phyloP scores from a whole-genome alignment of 2,113 vertebrate genomes.

The Pluvianellus socialis region DNA sequence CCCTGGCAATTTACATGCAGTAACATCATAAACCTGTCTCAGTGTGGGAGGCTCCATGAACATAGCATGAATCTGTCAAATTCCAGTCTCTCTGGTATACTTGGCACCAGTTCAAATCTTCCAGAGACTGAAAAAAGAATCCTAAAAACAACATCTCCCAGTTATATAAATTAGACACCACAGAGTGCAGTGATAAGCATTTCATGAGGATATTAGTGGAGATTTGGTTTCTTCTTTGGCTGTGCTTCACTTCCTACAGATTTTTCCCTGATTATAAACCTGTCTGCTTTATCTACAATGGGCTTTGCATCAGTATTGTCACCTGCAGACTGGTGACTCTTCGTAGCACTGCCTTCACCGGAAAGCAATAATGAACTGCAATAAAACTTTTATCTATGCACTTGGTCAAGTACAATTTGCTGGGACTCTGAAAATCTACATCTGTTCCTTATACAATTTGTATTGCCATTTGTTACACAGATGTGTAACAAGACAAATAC shows the following conservation, averaged over 20 bases:
- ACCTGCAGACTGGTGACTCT: neutral
- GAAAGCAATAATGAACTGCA: conserved; percentile 39
- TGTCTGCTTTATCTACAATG: neutral
- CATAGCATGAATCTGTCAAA: conserved; percentile 7
- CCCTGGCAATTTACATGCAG: neutral
- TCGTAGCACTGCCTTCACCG: neutral
- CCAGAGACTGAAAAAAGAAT: neutral
- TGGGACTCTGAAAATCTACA: conserved; percentile 61
- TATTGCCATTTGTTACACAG: conserved; percentile 78
- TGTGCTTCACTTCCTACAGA: neutral
- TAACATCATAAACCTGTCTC: conserved; percentile 35
- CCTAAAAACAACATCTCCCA: neutral
- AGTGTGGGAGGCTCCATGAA: neutral
- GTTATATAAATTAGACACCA: neutral
- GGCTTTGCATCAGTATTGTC: neutral
- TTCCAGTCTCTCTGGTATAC: neutral
- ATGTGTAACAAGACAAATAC: conserved; percentile 80
- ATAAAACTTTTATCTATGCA: conserved; percentile 62
- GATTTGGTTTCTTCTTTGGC: neutral
- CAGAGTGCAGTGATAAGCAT: neutral
- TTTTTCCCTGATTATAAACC: neutral
- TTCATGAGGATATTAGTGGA: neutral
- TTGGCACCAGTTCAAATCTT: neutral
- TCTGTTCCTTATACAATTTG: conserved; percentile 72
- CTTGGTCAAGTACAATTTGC: conserved; percentile 71